A percentile compares a stretch with the other conserved stretches of the same genome.
These are phyloP conservation scores for Varecia variegata DNA, from an alignment of 2,797 vertebrate genomes.

Conservation along the genomic window DNA sequence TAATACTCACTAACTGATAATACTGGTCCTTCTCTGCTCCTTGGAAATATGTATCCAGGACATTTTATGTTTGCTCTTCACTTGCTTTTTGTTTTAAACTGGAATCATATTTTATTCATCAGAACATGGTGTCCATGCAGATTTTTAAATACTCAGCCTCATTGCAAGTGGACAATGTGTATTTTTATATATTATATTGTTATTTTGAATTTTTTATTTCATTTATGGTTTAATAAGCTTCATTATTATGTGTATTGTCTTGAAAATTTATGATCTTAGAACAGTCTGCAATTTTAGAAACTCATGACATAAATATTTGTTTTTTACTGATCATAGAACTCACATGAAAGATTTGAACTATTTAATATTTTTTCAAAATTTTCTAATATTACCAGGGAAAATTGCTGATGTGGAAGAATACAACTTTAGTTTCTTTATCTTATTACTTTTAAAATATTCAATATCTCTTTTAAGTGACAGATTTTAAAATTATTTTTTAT, in stretches of 20 bases:
- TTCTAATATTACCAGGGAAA: background rate
- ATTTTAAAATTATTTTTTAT: constrained; percentile 11
- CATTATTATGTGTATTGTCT: background rate
- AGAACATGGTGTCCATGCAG: background rate
- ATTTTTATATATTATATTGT: background rate
- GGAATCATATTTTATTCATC: background rate
- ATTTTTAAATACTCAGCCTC: background rate
- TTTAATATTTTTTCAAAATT: background rate
- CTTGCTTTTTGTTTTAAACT: background rate
- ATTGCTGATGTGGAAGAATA: background rate
- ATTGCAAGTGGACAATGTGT: background rate
- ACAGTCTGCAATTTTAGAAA: background rate
- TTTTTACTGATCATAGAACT: background rate
- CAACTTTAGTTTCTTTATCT: background rate
- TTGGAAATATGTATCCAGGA: background rate
- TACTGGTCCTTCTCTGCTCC: background rate
- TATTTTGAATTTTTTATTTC: background rate
- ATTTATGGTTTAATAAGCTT: background rate
- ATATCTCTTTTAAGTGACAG: background rate
- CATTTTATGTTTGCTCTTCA: background rate
- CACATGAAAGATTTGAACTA: background rate
- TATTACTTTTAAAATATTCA: background rate
- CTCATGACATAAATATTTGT: background rate
- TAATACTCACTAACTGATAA: background rate
- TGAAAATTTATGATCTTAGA: background rate